Evolutionary conservation across 1,140 invertebrate genomes (phyloP), one percentile per base, ranked within the genome.

Genomic region (Drosophila burlai): DNA sequence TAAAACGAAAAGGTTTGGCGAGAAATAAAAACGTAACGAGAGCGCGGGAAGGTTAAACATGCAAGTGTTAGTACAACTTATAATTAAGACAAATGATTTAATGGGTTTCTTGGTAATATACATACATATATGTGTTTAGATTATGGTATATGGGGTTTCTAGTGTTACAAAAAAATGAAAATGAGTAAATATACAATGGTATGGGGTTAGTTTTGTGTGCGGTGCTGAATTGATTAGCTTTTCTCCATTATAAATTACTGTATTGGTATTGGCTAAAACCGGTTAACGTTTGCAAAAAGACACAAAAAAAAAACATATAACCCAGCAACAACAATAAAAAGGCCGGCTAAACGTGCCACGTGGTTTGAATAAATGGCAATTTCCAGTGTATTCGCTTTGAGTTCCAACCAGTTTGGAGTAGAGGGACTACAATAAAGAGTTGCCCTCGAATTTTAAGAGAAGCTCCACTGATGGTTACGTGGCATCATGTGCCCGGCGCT

Each of bases 341-440:
- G 16, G 38, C 38, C 46, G 66, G 61, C 29, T 50, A 8, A 26
- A 46, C 15, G 40, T 75, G 72, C 72, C 72, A 75, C 72, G 71
- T 74, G 68, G 46, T 52, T 69, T 42, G 5, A 50, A 7, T 43
- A 47, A 63, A 40, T 40, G 45, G 42, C 58, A 62, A 50, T 66
- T 65, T 36, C 18, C 21, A 34, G 55, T 7, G 40, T 31, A 34
- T 31, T 43, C 7, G 4, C 2, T 3, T 9, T 36, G 18, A 26
- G 26, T 34, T 31, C 29, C 31, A 63, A 66, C 58, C 63, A 34
- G 40, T 63, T 42, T 24, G 3, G 2, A 24, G 24, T 24, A 24
- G 24, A 24, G 24, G 24, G 24, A 3, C 16, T 11, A 29, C n/a
- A n/a, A 15, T 42, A 58, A 34, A 40, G 54, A 57, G 60, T 52